A percentile compares a stretch with the other conserved stretches of the same genome.
Evolutionary conservation across 2,113 vertebrate genomes (phyloP).

Genomic region (Pollachius pollachius): DNA sequence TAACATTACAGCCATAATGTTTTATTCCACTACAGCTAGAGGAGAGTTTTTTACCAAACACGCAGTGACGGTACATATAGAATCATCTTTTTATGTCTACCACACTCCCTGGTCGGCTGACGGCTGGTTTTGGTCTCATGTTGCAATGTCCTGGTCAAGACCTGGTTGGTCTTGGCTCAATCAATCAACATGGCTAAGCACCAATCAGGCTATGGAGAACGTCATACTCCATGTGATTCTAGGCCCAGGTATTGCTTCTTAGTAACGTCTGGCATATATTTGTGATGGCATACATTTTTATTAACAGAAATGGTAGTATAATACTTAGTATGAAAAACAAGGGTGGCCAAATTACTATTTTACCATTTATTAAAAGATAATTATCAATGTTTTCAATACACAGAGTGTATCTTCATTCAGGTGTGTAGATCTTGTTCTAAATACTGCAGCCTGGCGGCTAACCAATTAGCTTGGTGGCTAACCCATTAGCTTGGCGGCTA

Average conservation of each 20-base stretch:
- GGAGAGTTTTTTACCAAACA: constrained; percentile 15
- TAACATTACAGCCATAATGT: constrained; percentile 8
- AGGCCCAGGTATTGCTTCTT: constrained; percentile 7
- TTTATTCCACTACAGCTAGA: constrained; percentile 19
- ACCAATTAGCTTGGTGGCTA: too few relatives aligned
- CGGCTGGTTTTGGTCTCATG: constrained; percentile 41
- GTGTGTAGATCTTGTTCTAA: too few relatives aligned
- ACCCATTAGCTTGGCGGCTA: too few relatives aligned
- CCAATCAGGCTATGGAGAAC: constrained; percentile 28
- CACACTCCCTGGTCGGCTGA: constrained; percentile 7
- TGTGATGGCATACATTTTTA: too few relatives aligned
- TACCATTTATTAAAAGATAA: too few relatives aligned
- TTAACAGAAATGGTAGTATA: too few relatives aligned
- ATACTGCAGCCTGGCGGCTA: too few relatives aligned
- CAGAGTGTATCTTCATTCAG: too few relatives aligned
- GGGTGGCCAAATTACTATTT: too few relatives aligned
- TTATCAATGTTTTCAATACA: too few relatives aligned
- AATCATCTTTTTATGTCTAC: constrained; percentile 19
- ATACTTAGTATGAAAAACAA: too few relatives aligned
- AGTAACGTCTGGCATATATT: background rate
- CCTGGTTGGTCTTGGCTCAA: constrained; percentile 8
- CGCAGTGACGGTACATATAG: constrained; percentile 9
- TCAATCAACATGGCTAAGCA: constrained; percentile 27
- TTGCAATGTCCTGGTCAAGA: constrained; percentile 35
- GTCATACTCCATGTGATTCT: constrained; percentile 6